Percentiles rank a stretch among this genome's conserved stretches.
phyloP scores from a whole-genome alignment of 64 coral and sea anemone species.

The Astreopora myriophthalma region DNA sequence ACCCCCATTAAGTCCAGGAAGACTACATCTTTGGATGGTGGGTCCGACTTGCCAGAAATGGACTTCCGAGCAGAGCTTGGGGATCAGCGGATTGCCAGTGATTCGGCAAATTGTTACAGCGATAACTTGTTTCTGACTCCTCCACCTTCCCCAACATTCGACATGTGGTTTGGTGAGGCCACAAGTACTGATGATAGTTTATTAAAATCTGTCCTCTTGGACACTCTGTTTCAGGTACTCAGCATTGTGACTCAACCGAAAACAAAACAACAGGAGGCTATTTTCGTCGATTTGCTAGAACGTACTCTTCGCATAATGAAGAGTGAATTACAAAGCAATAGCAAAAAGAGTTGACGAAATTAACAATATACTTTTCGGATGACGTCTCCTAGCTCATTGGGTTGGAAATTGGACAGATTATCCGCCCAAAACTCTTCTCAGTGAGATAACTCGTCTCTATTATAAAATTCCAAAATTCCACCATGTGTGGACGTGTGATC shows the following conservation, averaged over 20 bases:
- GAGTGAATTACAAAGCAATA: not conserved
- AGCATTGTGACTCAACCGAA: constrained; percentile 33
- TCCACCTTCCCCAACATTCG: constrained; percentile 29
- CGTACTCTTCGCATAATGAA: constrained; percentile 17
- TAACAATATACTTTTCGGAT: no score
- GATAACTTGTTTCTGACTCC: constrained; percentile 11
- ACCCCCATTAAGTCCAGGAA: not conserved
- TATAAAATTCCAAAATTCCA: no score
- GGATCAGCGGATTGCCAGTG: not conserved
- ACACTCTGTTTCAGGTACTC: constrained; percentile 29
- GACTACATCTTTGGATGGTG: not conserved
- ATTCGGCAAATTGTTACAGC: not conserved
- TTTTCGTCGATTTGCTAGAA: constrained; percentile 34
- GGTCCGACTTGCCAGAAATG: not conserved
- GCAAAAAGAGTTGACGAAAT: no score
- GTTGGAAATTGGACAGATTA: no score
- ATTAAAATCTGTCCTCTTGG: constrained; percentile 22
- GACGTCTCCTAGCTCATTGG: no score
- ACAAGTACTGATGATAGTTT: not conserved
- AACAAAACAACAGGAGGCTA: constrained; percentile 21
- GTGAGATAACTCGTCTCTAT: no score
- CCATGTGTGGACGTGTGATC: no score
- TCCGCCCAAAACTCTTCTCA: no score
- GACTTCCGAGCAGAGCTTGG: not conserved
- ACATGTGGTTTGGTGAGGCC: constrained; percentile 19